phyloP scores from a whole-genome alignment of 2,888 invertebrate species.

The Dendrolimus houi region DNA sequence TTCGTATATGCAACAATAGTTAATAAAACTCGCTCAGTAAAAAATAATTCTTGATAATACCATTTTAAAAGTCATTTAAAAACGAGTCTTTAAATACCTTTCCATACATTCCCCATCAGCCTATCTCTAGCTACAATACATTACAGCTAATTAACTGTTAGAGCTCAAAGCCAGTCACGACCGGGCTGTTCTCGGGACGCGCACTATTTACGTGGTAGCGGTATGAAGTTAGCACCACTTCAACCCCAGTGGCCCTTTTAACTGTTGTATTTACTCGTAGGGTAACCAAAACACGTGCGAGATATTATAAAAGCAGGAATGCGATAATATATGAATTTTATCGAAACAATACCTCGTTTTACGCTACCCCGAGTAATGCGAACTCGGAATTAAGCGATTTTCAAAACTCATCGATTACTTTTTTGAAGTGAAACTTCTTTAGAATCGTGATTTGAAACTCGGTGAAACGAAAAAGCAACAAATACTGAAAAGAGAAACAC shows the following conservation, averaged over 20 bases:
- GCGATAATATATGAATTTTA: no score
- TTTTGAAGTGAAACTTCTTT: no score
- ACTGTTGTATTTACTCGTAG: neutral
- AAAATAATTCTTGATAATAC: neutral
- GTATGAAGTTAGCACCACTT: neutral
- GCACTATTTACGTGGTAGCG: neutral
- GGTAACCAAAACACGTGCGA: neutral
- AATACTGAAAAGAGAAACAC: no score
- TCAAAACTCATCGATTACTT: no score
- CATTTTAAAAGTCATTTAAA: neutral
- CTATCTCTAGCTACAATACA: neutral
- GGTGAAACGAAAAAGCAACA: no score
- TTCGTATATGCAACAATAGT: no score
- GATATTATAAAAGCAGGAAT: neutral
- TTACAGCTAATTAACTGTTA: neutral
- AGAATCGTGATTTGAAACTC: no score
- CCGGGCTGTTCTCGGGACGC: neutral
- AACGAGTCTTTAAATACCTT: neutral
- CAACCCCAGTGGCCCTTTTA: neutral
- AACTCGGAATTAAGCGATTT: no score
- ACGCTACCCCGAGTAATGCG: no score
- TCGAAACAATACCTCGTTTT: no score
- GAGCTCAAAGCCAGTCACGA: neutral
- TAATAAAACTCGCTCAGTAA: no score
- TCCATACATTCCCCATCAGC: neutral